Evolutionary conservation across 2,888 invertebrate genomes (phyloP).

Genomic region (Cataglyphis cursor): DNA sequence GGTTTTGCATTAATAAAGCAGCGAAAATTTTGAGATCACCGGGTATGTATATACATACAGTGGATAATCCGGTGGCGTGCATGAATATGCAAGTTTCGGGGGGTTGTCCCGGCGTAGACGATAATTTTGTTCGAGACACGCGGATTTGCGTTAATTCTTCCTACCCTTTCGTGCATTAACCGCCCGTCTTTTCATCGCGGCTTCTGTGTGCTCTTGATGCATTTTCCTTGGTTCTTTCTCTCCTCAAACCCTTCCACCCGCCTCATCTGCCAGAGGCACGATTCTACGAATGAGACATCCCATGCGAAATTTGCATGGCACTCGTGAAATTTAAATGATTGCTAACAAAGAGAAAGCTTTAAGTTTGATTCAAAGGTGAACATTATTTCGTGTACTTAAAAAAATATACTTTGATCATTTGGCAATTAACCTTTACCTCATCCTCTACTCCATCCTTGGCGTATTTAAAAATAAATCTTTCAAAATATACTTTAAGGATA

Average conservation of each 20-base stretch:
- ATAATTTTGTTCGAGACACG: slow-evolving; percentile 68
- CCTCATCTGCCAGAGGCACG: neutral
- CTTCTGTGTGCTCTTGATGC: neutral
- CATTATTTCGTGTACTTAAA: neutral
- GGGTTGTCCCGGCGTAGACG: slow-evolving; percentile 12
- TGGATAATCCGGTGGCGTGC: slow-evolving; percentile 53
- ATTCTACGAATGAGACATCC: slow-evolving; percentile 4
- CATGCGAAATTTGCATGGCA: slow-evolving; percentile 8
- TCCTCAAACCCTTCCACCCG: neutral
- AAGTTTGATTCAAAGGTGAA: neutral
- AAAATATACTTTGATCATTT: no score
- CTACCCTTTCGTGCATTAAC: slow-evolving; percentile 62
- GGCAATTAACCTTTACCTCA: no score
- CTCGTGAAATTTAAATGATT: slow-evolving; percentile 21
- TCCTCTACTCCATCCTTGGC: neutral
- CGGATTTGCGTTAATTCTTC: slow-evolving; percentile 63
- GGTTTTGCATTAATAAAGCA: slow-evolving; percentile 66
- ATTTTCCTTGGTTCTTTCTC: neutral
- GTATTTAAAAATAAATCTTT: neutral
- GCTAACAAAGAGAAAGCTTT: slow-evolving; percentile 20
- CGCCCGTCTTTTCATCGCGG: slow-evolving; percentile 38
- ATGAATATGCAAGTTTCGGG: slow-evolving; percentile 70
- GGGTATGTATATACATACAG: slow-evolving; percentile 39
- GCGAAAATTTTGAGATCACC: slow-evolving; percentile 47
- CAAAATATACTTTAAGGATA: neutral